Conservation (phyloP, 2,888 invertebrate species). For the Drosophila affinis region DNA sequence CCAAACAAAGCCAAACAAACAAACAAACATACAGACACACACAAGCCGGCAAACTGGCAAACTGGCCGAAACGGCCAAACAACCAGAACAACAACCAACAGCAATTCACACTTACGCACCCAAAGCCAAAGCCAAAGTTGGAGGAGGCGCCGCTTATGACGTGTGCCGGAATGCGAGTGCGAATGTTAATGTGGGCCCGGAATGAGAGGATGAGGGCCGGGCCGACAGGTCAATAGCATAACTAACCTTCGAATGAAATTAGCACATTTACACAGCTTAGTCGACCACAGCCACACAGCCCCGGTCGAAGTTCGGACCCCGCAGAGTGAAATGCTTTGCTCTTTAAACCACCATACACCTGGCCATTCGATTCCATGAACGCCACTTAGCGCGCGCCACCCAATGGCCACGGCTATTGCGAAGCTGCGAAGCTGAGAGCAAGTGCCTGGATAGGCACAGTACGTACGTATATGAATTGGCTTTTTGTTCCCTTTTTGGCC, state of each 20-base stretch:
- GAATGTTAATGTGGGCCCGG: slow-evolving; percentile 9
- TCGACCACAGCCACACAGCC: slow-evolving; percentile 60
- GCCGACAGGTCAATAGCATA: slow-evolving; percentile 70
- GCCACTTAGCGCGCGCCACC: slow-evolving; percentile 70
- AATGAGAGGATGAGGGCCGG: not conserved
- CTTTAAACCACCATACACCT: slow-evolving; percentile 61
- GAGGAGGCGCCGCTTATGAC: slow-evolving; percentile 59
- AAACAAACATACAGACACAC: slow-evolving; percentile 44
- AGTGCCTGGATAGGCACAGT: slow-evolving; percentile 36
- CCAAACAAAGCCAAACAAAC: slow-evolving; percentile 50
- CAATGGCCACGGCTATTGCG: too few relatives aligned
- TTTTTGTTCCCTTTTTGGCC: slow-evolving; percentile 66
- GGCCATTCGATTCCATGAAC: slow-evolving; percentile 78
- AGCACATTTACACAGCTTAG: slow-evolving; percentile 77
- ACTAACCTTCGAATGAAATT: slow-evolving; percentile 79
- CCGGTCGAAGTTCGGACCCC: slow-evolving; percentile 13
- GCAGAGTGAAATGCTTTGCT: slow-evolving; percentile 75
- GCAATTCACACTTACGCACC: slow-evolving; percentile 79
- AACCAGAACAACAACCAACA: slow-evolving; percentile 58
- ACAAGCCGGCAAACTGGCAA: slow-evolving; percentile 55
- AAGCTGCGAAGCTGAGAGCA: slow-evolving; percentile 46
- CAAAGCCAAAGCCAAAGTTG: slow-evolving; percentile 73
- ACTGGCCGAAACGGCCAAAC: slow-evolving; percentile 13
- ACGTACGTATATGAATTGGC: slow-evolving; percentile 59
- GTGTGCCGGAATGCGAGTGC: slow-evolving; percentile 51